phyloP scores from a whole-genome alignment of 2,888 invertebrate species.

The Drymonia ruficornis region DNA sequence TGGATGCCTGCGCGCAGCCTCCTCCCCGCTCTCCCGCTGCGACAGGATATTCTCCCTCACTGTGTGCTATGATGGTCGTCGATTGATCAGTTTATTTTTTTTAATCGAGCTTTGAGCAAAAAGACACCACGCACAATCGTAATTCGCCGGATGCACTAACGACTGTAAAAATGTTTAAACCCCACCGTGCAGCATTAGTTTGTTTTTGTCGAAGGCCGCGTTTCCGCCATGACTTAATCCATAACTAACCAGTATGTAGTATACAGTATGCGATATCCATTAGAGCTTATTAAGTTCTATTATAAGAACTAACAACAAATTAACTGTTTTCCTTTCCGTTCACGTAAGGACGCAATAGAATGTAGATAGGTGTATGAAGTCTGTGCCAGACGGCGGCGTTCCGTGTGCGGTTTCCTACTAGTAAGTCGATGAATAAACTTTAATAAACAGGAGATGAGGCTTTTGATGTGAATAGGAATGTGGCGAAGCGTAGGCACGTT shows the following conservation, averaged over 20 bases:
- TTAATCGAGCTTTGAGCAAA: conserved; percentile 64
- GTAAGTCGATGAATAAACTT: conserved; percentile 45
- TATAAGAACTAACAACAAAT: conserved; percentile 37
- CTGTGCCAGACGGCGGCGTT: conserved; percentile 32
- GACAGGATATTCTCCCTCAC: conserved; percentile 75
- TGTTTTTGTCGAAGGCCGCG: conserved; percentile 67
- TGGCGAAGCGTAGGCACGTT: conserved; percentile 23
- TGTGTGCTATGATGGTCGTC: conserved; percentile 66
- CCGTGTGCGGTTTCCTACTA: conserved; percentile 46
- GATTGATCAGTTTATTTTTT: conserved; percentile 75
- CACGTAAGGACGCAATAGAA: conserved; percentile 31
- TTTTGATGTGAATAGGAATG: conserved; percentile 53
- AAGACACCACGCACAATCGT: conserved; percentile 71
- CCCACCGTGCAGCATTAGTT: conserved; percentile 61
- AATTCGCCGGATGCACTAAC: conserved; percentile 83
- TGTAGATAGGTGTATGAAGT: conserved; percentile 25
- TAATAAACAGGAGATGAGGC: conserved; percentile 50
- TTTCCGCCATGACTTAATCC: conserved; percentile 68
- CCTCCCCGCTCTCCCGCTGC: conserved; percentile 57
- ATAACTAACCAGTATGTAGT: conserved; percentile 47
- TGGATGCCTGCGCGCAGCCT: conserved; percentile 74
- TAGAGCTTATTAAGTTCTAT: conserved; percentile 46
- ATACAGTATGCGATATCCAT: conserved; percentile 39
- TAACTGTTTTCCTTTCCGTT: conserved; percentile 35
- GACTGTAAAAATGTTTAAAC: conserved; percentile 76